Base-by-base conservation (phyloP, 2,797 vertebrate genomes). In the Lithobates sylvaticus region DNA sequence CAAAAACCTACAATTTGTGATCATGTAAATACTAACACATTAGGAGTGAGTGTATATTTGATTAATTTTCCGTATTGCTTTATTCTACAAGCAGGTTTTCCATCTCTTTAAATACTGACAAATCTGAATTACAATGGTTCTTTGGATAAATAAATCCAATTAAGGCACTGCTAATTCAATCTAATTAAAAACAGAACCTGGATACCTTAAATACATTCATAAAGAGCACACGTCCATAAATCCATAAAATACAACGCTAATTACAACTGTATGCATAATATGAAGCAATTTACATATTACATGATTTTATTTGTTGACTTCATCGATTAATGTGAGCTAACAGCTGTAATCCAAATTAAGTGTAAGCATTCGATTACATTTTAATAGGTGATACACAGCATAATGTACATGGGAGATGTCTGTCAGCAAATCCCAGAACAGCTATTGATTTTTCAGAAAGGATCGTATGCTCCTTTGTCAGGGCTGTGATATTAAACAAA, bases 351-450 rank as follows among this genome's bases (percentile, higher is more conserved):
- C 26, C 26, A 29, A 27, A 67, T 67, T 47, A n/a, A 74, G 36
- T 42, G 10, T 21, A 81, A 9, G 26, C 1, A 18, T 26, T 73
- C 15, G 6, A 36, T 71, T 71, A 15, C 50, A 26, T 3, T 16
- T 26, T 36, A 58, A 42, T 70, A n/a, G 42, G 32, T 42, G 29
- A 70, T 61, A 61, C 54, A 54, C 18, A 71, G n/a, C 36, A 69
- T 71, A 32, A 81, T n/a, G 34, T 58, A 61, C 16, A 69, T 27
- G 44, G n/a, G 64, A 81, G 44, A 72, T 61, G 23, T 12, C 29
- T 36, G 47, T 71, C 78, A 81, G 32, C 29, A 73, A 72, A 72
- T 81, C 58, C 54, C 69, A 81, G 23, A 81, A 42, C 23, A 81
- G 69, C 44, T 23, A 73, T 61, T 73, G 13, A 23, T 81, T 64